Percentiles rank a stretch among this genome's conserved stretches.
phyloP scores from a whole-genome alignment of 2,113 vertebrate species.

The Oplegnathus fasciatus region DNA sequence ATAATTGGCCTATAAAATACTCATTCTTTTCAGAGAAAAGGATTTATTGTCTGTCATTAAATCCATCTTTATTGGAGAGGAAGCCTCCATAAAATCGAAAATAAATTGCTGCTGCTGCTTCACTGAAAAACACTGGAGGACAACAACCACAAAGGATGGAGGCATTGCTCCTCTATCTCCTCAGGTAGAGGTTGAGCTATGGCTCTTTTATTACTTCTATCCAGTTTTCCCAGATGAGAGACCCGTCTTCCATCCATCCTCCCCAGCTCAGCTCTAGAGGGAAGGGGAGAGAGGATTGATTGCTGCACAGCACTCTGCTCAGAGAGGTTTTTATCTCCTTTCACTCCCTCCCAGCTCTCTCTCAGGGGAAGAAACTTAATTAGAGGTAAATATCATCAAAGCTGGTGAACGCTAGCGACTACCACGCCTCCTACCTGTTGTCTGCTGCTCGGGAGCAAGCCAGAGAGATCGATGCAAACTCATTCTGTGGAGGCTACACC shows the following conservation, averaged over 20 bases:
- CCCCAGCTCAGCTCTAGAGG: constrained; percentile 55
- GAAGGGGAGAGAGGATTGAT: constrained; percentile 72
- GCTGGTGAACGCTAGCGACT: constrained; percentile 57
- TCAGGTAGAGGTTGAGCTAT: constrained; percentile 70
- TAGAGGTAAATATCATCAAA: constrained; percentile 88
- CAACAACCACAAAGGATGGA: constrained; percentile 71
- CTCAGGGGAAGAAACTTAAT: constrained; percentile 83
- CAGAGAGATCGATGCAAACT: constrained; percentile 77
- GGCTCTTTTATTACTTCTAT: constrained; percentile 79
- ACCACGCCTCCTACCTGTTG: constrained; percentile 73
- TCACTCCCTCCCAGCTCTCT: constrained; percentile 70
- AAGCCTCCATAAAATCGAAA: constrained; percentile 52
- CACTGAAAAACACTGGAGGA: constrained; percentile 65
- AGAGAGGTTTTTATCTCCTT: constrained; percentile 73
- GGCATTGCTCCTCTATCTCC: constrained; percentile 63
- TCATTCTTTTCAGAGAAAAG: constrained; percentile 44
- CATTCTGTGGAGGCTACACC: constrained; percentile 58
- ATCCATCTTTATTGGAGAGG: constrained; percentile 59
- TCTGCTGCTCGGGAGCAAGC: constrained; percentile 52
- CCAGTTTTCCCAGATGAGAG: constrained; percentile 74
- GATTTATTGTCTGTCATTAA: constrained; percentile 62
- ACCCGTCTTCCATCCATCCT: constrained; percentile 71
- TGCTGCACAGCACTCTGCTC: constrained; percentile 66
- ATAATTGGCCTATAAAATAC: constrained; percentile 60
- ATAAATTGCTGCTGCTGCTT: constrained; percentile 61